These are phyloP conservation scores for Rhogogaster chlorosoma DNA, from an alignment of 2,888 invertebrate species.

Conservation along the genomic window DNA sequence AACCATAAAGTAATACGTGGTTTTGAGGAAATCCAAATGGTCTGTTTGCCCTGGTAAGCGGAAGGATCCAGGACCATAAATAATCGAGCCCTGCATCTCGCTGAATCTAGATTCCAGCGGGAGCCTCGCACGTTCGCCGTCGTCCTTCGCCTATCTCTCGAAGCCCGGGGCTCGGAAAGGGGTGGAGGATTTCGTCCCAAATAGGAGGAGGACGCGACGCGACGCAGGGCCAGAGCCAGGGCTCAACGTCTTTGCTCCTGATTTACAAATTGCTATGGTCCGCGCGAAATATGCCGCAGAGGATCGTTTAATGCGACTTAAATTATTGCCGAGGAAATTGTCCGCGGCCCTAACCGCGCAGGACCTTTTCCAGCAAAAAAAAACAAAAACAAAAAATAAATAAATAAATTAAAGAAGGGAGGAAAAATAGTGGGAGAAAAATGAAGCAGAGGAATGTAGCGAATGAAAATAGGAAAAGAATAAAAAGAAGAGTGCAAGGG, in stretches of 20 bases:
- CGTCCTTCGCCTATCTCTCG: constrained; percentile 30
- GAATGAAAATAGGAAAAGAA: not conserved
- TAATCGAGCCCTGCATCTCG: constrained; percentile 29
- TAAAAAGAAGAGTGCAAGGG: not conserved
- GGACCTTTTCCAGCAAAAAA: not conserved
- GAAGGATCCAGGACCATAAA: constrained; percentile 9
- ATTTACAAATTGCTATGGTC: constrained; percentile 47
- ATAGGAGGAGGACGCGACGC: not conserved
- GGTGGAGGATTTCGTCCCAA: constrained; percentile 13
- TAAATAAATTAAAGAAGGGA: not conserved
- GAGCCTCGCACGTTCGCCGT: constrained; percentile 10
- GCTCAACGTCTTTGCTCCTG: constrained; percentile 46
- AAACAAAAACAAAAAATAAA: not conserved
- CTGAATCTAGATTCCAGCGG: constrained; percentile 28
- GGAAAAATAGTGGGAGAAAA: not conserved
- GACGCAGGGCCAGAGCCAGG: constrained; percentile 22
- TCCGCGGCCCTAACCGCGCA: not conserved
- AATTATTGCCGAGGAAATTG: constrained; percentile 35
- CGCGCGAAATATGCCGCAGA: constrained; percentile 46
- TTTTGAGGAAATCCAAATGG: constrained; percentile 16
- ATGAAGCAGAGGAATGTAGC: not conserved
- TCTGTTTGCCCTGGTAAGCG: constrained; percentile 15
- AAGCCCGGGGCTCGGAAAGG: constrained; percentile 3
- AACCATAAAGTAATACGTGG: not conserved
- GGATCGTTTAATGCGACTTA: constrained; percentile 46